Percentiles rank a stretch among this genome's conserved stretches.
These are phyloP conservation scores for Diplogasteroides magnus DNA, from an alignment of 1,140 invertebrate genomes.

Conservation along the genomic window DNA sequence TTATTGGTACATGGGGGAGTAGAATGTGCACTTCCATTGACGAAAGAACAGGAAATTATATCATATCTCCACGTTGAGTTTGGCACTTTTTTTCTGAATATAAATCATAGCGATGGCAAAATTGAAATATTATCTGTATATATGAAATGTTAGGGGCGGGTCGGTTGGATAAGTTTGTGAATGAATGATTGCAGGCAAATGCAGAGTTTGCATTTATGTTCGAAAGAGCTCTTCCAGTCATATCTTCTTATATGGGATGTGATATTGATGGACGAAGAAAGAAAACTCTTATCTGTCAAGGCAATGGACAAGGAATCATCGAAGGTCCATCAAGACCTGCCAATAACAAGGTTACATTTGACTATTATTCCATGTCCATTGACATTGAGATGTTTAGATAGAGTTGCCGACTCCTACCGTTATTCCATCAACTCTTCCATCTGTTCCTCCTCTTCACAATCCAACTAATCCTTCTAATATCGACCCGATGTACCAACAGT, in stretches of 20 bases:
- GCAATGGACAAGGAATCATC: too few species aligned
- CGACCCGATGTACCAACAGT: background rate
- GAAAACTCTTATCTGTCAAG: too few species aligned
- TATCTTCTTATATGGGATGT: too few species aligned
- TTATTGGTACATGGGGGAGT: too few species aligned
- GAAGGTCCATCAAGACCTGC: background rate
- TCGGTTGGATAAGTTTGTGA: background rate
- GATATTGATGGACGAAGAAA: too few species aligned
- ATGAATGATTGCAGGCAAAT: conserved; percentile 29
- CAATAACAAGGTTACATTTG: background rate
- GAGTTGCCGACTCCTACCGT: too few species aligned
- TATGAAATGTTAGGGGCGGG: conserved; percentile 6
- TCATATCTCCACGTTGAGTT: too few species aligned
- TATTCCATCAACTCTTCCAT: background rate
- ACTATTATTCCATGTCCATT: background rate
- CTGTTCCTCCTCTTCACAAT: background rate
- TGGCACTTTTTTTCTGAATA: too few species aligned
- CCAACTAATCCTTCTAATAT: background rate
- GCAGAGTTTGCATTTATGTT: conserved; percentile 56
- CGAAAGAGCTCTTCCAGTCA: conserved; percentile 33
- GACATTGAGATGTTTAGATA: background rate
- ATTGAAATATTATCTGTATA: conserved; percentile 26
- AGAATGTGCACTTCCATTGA: too few species aligned
- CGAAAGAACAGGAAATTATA: too few species aligned
- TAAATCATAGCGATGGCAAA: too few species aligned